Base-by-base conservation (phyloP, 30 jellyfish, hydroid and myxozoan species). In the Aurelia coerulea region DNA sequence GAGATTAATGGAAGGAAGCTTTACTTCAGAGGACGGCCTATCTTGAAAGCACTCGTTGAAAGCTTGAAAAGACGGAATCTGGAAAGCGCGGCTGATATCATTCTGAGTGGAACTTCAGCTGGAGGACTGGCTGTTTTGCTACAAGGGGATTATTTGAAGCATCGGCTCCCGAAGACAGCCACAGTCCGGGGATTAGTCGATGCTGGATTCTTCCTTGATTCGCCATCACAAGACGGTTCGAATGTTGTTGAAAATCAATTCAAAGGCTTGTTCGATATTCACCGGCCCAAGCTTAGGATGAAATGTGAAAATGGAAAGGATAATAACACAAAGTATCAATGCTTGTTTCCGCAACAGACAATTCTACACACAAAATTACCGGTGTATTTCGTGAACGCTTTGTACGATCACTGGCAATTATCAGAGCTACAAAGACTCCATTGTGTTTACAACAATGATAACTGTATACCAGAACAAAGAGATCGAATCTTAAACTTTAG, bases 81-180 rank as follows among this genome's bases (percentile, higher is more conserved):
- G 52, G 53, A 18, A 39, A 65, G 71, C 16, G 97, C 98, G 8
- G 39, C 90, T 31, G 98, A 94, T 63, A 77, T 94, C 35, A 58
- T 94, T 19, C 51, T 94, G 75, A 94, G 98, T 59, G 98, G 98
- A 0, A 94, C 98, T n/a, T 94, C 98, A 13, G 98, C 98, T 13
- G 98, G 98, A 7, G 98, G 98, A 13, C 66, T 94, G 39, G 97
- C 98, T 50, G 91, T 94, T 1, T 63, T 83, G 59, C 87, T 94
- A 37, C 98, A 94, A 89, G 98, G 97, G 19, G 97, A 94, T 49
- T 94, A 82, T 53, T 74, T 94, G 63, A 68, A 83, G 63, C 79
- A 81, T 52, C 64, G 32, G 31, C 84, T 94, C 18, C 98, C 98
- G 14, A 74, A 49, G 62, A 84, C 86, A 37, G 96, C 97, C 9